A percentile compares a stretch with the other conserved stretches of the same genome.
Evolutionary conservation across 2,797 vertebrate species (phyloP).

Genomic region (Psittacula derbiana): DNA sequence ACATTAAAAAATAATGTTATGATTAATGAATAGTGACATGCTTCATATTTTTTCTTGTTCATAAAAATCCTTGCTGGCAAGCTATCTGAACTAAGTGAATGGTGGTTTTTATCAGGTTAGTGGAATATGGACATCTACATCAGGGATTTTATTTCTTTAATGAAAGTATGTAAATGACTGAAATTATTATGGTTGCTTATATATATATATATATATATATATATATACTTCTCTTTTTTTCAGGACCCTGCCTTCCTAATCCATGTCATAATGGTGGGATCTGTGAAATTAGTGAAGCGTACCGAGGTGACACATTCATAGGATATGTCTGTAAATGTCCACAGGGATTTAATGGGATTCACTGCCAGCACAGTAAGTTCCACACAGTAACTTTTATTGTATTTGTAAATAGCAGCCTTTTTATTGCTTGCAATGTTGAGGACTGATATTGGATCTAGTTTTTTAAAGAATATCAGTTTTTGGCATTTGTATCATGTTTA

Average conservation of each 20-base stretch:
- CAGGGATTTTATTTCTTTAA: background rate
- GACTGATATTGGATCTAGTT: background rate
- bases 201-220: background rate
- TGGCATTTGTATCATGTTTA: background rate
- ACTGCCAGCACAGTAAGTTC: conserved; percentile 98
- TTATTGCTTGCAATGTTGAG: background rate
- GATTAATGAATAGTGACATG: conserved; percentile 48
- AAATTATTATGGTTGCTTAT: background rate
- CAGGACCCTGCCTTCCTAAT: conserved; percentile 94
- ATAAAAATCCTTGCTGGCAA: conserved; percentile 6
- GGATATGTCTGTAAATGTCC: conserved; percentile 96
- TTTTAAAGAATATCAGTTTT: background rate
- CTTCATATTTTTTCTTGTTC: conserved; percentile 27
- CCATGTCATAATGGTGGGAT: conserved; percentile 96
- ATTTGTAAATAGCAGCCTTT: background rate
- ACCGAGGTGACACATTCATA: conserved; percentile 95
- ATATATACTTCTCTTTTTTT: background rate
- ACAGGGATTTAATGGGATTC: conserved; percentile 91
- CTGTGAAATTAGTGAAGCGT: conserved; percentile 95
- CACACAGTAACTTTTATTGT: background rate
- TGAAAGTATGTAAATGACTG: background rate
- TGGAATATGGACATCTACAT: background rate
- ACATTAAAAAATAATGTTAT: conserved; percentile 54
- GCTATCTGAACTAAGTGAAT: conserved; percentile 3
- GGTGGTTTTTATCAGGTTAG: background rate